Conservation (phyloP, 2,113 vertebrate species). For the Pseudorasbora parva region DNA sequence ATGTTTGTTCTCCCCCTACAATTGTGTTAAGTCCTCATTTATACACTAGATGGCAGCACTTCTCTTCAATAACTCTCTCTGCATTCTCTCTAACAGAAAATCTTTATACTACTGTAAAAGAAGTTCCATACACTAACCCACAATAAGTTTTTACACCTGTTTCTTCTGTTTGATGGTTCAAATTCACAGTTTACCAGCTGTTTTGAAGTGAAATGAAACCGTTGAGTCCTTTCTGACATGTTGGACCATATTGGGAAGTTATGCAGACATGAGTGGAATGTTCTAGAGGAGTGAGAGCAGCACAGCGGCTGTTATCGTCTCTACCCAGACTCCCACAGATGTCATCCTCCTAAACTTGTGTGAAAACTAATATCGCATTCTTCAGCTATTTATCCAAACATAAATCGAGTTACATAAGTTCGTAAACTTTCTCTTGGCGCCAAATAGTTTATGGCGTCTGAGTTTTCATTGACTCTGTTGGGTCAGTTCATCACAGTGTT, state of each 20-base stretch:
- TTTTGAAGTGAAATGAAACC: not conserved
- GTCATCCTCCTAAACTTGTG: conserved; percentile 1
- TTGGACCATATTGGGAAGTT: not conserved
- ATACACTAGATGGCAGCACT: conserved; percentile 11
- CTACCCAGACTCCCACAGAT: conserved; percentile 25
- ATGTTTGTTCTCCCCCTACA: not conserved
- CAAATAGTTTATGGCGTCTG: conserved; percentile 24
- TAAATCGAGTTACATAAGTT: conserved; percentile 37
- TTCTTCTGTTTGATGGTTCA: not conserved
- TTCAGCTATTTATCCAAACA: not conserved
- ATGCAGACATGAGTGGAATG: conserved; percentile 7
- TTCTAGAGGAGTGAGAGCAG: conserved; percentile 34
- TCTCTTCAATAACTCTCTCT: not conserved
- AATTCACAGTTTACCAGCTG: not conserved
- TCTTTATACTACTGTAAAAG: not conserved
- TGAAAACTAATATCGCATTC: conserved; percentile 12
- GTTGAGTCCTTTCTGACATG: not conserved
- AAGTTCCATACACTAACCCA: not conserved
- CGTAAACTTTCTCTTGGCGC: not conserved
- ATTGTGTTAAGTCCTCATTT: not conserved
- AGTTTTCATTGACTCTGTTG: conserved; percentile 6
- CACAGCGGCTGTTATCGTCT: not conserved
- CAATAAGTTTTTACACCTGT: not conserved
- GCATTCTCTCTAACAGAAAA: not conserved
- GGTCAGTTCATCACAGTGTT: not conserved